Evolutionary conservation across 2,797 vertebrate genomes (phyloP), one percentile per base, ranked within the genome.

Genomic region (Cyprinodon diabolis): DNA sequence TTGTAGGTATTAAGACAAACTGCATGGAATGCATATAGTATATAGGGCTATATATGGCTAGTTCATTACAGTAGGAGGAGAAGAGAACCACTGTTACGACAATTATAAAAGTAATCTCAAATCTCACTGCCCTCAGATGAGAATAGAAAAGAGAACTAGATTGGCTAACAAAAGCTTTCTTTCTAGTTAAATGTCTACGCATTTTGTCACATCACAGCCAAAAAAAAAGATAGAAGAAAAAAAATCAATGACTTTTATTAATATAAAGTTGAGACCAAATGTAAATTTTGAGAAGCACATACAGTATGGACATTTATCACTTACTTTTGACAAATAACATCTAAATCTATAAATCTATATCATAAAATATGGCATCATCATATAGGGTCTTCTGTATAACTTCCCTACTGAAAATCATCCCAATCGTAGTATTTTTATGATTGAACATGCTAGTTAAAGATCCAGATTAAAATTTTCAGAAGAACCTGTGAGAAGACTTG

Each of bases 1-100:
- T 76, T 79, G 76, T 81, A 49, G 73, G 69, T 75, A 69, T 69
- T 71, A 74, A 85, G 83, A 89, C 87, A 91, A 85, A 83, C 89
- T 86, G 75, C 91, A 80, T 88, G 8, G 45, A 89, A 89, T 89
- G 82, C 87, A 85, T 90, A 78, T 68, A 89, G 88, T 89, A 30
- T 30, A 30, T 30, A 30, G 30, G 30, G 30, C 30, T 30, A 30
- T 30, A 30, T 30, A 30, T 3, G 30, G 87, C 85, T 89, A 68
- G 80, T 87, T 82, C 85, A 83, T 79, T 90, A 30, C 30, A 30
- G 30, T 30, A 85, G 87, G 86, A 81, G 86, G 57, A 92, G 83
- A 83, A 71, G 75, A 87, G 76, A 86, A 80, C 74, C 72, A 83
- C 85, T 83, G 87, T 90, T 87, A 89, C 69, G 65, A 73, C 80